Conservation (phyloP, 2,888 invertebrate species). For the Megastigmus dorsalis region DNA sequence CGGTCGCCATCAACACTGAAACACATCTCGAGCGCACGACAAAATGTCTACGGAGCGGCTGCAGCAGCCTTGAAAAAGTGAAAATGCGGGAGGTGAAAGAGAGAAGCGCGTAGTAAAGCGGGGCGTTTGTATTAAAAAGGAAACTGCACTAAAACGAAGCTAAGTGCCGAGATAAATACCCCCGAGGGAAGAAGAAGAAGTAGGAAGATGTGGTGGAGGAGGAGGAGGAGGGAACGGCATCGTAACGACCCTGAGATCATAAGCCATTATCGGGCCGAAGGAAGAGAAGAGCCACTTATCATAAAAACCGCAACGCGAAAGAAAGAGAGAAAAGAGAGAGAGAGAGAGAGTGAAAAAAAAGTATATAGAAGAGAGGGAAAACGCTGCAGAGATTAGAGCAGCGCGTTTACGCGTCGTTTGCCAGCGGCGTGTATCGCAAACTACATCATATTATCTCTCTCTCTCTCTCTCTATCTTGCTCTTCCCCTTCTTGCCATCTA, state of each 20-base stretch:
- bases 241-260: constrained; percentile 42
- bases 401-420: not conserved
- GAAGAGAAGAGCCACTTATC: constrained; percentile 27
- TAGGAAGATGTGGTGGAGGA: not conserved
- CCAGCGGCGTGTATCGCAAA: not conserved
- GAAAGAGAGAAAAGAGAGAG: not conserved
- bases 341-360: not conserved
- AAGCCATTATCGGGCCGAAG: constrained; percentile 37
- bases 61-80: not conserved
- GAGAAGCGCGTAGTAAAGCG: constrained; percentile 28
- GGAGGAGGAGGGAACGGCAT: not conserved
- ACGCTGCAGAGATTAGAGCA: not conserved
- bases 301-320: constrained; percentile 32
- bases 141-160: constrained; percentile 32
- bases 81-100: not conserved
- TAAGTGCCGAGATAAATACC: constrained; percentile 44
- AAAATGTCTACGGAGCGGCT: constrained; percentile 38
- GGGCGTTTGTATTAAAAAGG: constrained; percentile 5
- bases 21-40: too few relatives aligned
- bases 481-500: too few relatives aligned
- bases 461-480: not conserved
- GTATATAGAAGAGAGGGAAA: not conserved
- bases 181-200: constrained; percentile 1
- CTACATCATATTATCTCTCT: too few relatives aligned
- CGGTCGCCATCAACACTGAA: too few relatives aligned